Evolutionary conservation across 2,113 vertebrate genomes (phyloP), one percentile per base, ranked within the genome.

Genomic region (Cromileptes altivelis): DNA sequence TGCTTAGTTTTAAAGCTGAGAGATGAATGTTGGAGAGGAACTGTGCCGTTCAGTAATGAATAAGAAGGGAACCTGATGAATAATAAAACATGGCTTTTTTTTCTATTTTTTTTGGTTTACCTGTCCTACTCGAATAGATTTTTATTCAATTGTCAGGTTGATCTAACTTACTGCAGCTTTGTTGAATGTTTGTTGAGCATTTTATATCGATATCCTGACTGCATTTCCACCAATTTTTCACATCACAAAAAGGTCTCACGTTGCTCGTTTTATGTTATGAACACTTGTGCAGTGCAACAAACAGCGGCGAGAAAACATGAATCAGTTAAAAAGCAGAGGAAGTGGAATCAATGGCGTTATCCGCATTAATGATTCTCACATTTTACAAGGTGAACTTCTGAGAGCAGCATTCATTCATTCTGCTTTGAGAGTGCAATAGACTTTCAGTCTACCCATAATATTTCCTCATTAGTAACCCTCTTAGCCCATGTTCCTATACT

Each of bases 391-490:
- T 68, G 61, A 80, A 77, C 47, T 33, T 70, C 57, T 55, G 74
- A 75, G 60, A 77, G 55, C 30, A 77, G 23, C 52, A 70, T 58
- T 75, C 21, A 55, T 78, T 77, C 53, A 70, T n/a, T 77, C 17
- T 50, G 30, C 70, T 82, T 76, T 56, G 30, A 74, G 52, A 60
- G 71, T 49, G 62, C 50, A 81, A 56, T 1, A 80, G 14, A 77
- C 30, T 78, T 68, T 75, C 45, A 75, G 47, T 49, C 56, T 78
- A 57, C 18, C 47, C 56, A 57, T 81, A 76, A 84, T 71, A 75
- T 74, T 73, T 83, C 61, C 81, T 84, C 78, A 82, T 86, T 84
- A 84, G 47, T 71, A 58, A 80, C 63, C 65, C 45, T 69, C 64
- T 79, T 50, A 70, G 68, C 49, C 71, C 50, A 47, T 82, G 77